phyloP scores from a whole-genome alignment of 2,888 invertebrate species.

The Patella pellucida region DNA sequence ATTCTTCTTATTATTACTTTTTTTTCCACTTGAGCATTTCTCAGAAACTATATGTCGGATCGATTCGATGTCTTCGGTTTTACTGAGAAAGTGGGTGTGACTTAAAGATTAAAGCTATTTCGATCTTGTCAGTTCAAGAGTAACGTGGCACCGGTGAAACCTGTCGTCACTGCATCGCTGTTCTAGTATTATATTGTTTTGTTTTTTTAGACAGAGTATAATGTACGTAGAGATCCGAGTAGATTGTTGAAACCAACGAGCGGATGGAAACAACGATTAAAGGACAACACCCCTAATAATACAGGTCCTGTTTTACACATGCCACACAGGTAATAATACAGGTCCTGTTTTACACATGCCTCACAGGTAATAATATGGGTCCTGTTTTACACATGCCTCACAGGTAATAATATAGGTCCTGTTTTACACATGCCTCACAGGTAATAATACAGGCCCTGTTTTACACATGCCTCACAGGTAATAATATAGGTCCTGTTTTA shows the following conservation, averaged over 20 bases:
- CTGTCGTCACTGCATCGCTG: no score
- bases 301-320: conserved; percentile 48
- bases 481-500: conserved; percentile 42
- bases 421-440: conserved; percentile 28
- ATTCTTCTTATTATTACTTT: no score
- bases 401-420: conserved; percentile 44
- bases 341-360: no score
- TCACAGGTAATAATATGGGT: conserved; percentile 50
- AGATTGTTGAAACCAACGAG: conserved; percentile 65
- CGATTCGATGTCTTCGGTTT: background rate
- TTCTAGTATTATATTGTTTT: background rate
- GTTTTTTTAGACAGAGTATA: conserved; percentile 52
- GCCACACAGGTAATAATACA: conserved; percentile 56
- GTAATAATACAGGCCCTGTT: conserved; percentile 45
- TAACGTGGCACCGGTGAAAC: no score
- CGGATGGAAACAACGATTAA: conserved; percentile 65
- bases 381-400: conserved; percentile 16
- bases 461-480: conserved; percentile 42
- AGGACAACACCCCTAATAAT: conserved; percentile 53
- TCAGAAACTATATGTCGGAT: no score
- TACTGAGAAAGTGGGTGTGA: no score
- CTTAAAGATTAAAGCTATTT: no score
- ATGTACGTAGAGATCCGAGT: conserved; percentile 62
- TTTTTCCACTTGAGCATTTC: no score
- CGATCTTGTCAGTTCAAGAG: background rate